These are phyloP conservation scores for Anarrhichthys ocellatus DNA, from an alignment of 2,113 vertebrate genomes.

Conservation along the genomic window DNA sequence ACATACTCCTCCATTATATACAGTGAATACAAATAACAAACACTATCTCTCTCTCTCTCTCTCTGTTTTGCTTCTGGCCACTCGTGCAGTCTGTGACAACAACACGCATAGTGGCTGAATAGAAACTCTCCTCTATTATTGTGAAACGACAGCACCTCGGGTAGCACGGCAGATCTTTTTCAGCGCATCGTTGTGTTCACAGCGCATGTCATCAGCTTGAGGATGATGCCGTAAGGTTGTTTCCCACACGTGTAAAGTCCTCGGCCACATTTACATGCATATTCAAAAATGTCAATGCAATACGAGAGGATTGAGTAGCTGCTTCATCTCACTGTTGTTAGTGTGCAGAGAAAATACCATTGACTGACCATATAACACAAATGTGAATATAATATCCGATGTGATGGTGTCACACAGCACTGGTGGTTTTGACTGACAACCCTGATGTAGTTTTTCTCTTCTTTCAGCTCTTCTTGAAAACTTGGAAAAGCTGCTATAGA, in stretches of 20 bases:
- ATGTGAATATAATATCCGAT: not conserved
- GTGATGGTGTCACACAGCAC: not conserved
- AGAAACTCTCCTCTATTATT: constrained; percentile 45
- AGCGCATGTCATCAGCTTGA: constrained; percentile 9
- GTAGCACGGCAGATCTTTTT: constrained; percentile 25
- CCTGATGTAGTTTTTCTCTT: not conserved
- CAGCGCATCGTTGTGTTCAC: constrained; percentile 17
- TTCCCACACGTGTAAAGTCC: constrained; percentile 6
- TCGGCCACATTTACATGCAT: constrained; percentile 8
- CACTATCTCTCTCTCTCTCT: constrained; percentile 26
- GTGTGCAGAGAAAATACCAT: not conserved
- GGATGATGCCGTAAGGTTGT: not conserved
- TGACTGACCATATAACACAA: not conserved
- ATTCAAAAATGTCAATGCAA: constrained; percentile 7
- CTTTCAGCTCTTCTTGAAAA: not conserved
- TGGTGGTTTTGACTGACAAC: not conserved
- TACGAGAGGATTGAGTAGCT: not conserved
- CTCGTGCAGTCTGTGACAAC: constrained; percentile 44
- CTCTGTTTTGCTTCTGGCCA: constrained; percentile 46
- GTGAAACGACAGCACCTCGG: constrained; percentile 9
- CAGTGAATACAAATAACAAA: constrained; percentile 52
- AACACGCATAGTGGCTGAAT: constrained; percentile 40
- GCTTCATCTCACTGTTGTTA: not conserved
- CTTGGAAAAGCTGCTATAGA: not conserved
- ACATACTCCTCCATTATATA: constrained; percentile 49